Evolutionary conservation across 2,113 vertebrate genomes (phyloP), one percentile per base, ranked within the genome.

Genomic region (Puffinus mauretanicus): DNA sequence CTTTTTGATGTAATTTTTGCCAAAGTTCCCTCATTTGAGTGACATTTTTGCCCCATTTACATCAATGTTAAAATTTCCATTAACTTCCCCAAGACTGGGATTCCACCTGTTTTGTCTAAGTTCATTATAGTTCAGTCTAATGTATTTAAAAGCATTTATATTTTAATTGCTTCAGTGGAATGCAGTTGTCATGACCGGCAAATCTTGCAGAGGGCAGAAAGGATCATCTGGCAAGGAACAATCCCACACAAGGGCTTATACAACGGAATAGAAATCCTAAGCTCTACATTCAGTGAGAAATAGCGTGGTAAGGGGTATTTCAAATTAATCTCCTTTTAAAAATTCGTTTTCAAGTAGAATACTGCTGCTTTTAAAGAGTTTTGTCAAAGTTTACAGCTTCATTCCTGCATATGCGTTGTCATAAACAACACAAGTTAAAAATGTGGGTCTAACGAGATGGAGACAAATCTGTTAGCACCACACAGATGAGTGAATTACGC

Each of bases 391-490:
- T 85, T 86, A n/a, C 81, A 76, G 65, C 58, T 93, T 96, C 78
- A 62, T 93, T 91, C 61, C 75, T 85, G 81, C 14, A 10, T 71
- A 61, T 40, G 36, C 10, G 5, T 94, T 91, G 86, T 93, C 49
- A 24, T 79, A 93, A 93, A 78, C 62, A 91, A 54, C 46, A 10
- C n/a, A 77, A 78, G 58, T 87, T 88, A 76, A 91, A 93, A 94
- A 89, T 34, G 75, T 54, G 62, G 82, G 54, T 90, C 84, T 94
- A 93, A 96, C 3, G 7, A 94, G 73, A 93, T 80, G 84, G 70
- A 96, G 93, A 54, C 82, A 90, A 91, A 95, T 91, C 92, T 96
- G 93, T 94, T 94, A 82, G 88, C 84, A 77, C 30, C 8, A 7
- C 51, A 57, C 49, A 93, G 82, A 30, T 27, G 69, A 83, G 29